Evolutionary conservation across 1,140 invertebrate genomes (phyloP), one percentile per base, ranked within the genome.

Genomic region (Odontomachus brunneus): DNA sequence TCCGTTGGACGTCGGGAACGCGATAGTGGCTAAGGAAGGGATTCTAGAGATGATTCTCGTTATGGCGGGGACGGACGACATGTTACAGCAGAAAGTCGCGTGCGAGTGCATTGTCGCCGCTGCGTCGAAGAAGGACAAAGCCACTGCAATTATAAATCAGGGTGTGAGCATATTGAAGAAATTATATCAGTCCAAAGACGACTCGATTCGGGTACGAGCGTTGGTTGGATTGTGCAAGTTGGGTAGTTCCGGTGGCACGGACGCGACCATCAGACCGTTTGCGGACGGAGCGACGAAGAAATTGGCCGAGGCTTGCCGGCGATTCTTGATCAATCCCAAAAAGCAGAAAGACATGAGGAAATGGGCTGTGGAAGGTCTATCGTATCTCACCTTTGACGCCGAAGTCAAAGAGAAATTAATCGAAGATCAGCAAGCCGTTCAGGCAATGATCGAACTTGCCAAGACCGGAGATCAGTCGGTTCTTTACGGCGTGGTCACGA

Each of bases 361-460:
- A 90, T 99, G 99, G 98, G 98, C 99, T 0, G 97, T 98, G 29
- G 99, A 99, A 95, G 99, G 99, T 15, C 94, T 99, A 0, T 99
- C 99, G 0, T 99, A 99, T 92, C 94, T 99, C 2, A 99, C 99
- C 4, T 95, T 99, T 51, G 99, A 99, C 95, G 99, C 98, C 14
- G 99, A 99, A 94, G 98, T 99, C 0, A 99, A 99, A 92, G 99
- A 99, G 92, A 98, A 98, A 92, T 93, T 99, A 14, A 96, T 99
- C 24, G 97, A 98, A 91, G 98, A 99, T 91, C 95, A 95, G 84
- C 91, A 95, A 59, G 97, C 98, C 1, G 94, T 99, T 83, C 96
- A 96, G 91, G 96, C 98, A 5, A 95, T 99, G 67, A 97, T 99
- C 90, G 97, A 99, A 91, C 92, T 99, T 59, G 98, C 98, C 7